A percentile compares a stretch with the other conserved stretches of the same genome.
phyloP scores from a whole-genome alignment of 1,140 invertebrate genomes.

The Myzus persicae region DNA sequence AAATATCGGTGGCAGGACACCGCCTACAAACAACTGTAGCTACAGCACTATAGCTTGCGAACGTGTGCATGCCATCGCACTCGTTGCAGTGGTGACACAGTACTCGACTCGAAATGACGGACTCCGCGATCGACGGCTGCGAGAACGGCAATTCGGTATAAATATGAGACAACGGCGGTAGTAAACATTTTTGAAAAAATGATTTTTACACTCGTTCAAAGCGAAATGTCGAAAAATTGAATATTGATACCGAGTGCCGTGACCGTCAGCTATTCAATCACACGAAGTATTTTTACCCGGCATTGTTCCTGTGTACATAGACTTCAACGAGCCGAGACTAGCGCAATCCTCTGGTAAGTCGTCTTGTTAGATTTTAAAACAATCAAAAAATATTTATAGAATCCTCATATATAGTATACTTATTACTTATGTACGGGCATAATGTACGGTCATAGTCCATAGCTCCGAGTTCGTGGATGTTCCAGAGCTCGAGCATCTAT shows the following conservation, averaged over 20 bases:
- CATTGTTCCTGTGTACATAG: not conserved
- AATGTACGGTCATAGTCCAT: not conserved
- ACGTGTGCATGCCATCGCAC: not conserved
- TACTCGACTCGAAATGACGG: not conserved
- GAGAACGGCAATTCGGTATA: not conserved
- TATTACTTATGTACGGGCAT: not conserved
- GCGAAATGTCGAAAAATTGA: not conserved
- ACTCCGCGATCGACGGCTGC: not conserved
- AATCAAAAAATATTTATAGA: not conserved
- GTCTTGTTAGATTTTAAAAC: not conserved
- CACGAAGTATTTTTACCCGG: not conserved
- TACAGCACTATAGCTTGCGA: too few species aligned
- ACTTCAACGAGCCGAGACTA: not conserved
- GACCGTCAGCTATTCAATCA: not conserved
- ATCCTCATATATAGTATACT: not conserved
- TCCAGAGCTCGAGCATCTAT: not conserved
- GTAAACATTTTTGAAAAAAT: not conserved
- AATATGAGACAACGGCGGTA: not conserved
- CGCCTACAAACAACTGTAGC: not conserved
- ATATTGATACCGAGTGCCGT: not conserved
- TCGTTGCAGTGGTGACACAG: conserved; percentile 28
- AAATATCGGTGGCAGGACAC: not conserved
- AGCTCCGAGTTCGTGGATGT: not conserved
- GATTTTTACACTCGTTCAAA: not conserved
- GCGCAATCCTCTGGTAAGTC: not conserved